Percentiles rank a stretch among this genome's conserved stretches.
Evolutionary conservation across 2,113 vertebrate species (phyloP).

Genomic region (Donacobius atricapilla): DNA sequence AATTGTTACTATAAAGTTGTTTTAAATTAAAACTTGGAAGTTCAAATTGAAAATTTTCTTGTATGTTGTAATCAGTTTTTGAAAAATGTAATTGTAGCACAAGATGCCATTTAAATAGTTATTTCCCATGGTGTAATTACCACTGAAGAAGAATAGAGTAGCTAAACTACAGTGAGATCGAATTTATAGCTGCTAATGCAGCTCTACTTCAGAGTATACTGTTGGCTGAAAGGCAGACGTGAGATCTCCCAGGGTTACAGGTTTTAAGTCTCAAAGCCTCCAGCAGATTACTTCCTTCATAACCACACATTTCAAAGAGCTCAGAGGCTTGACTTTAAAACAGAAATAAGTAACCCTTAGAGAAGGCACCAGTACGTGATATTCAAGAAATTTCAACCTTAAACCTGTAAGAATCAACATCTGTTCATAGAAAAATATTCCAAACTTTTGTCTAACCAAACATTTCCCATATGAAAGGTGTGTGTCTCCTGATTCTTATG

Average conservation of each 20-base stretch:
- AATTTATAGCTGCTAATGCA: conserved; percentile 39
- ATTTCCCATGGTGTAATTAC: conserved; percentile 24
- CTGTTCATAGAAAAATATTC: neutral
- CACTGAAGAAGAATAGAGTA: conserved; percentile 17
- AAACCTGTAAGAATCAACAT: neutral
- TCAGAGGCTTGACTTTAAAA: neutral
- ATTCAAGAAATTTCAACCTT: neutral
- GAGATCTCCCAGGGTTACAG: neutral
- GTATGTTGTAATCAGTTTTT: conserved; percentile 36
- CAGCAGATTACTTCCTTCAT: neutral
- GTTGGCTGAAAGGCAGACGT: neutral
- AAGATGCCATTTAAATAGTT: conserved; percentile 42
- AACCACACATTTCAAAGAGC: neutral
- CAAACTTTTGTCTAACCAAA: neutral
- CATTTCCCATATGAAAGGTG: neutral
- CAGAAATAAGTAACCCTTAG: neutral
- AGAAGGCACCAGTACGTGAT: neutral
- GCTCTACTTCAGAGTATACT: neutral
- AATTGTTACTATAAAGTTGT: conserved; percentile 3
- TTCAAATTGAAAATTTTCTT: conserved; percentile 23
- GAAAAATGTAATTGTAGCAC: conserved; percentile 19
- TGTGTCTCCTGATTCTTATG: neutral
- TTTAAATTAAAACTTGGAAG: conserved; percentile 48
- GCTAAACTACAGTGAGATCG: conserved; percentile 14
- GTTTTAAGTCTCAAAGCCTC: conserved; percentile 7